A percentile compares a stretch with the other conserved stretches of the same genome.
These are phyloP conservation scores for Chionis minor DNA, from an alignment of 2,113 vertebrate genomes.

Conservation along the genomic window DNA sequence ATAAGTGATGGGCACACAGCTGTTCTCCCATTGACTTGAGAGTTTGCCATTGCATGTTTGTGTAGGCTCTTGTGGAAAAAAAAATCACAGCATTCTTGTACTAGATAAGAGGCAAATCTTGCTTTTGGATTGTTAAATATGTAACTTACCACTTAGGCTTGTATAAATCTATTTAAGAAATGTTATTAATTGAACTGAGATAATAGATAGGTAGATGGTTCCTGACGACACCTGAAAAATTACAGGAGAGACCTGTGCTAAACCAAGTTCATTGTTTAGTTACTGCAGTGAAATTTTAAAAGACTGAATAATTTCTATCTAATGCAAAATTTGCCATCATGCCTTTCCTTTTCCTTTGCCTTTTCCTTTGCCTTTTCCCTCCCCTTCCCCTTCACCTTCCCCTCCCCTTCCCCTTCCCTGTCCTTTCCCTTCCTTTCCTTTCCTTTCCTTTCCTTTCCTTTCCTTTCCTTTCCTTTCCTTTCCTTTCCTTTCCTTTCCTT, in stretches of 20 bases:
- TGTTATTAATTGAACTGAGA: background rate
- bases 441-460: background rate
- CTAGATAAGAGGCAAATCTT: background rate
- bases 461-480: background rate
- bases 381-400: too few relatives aligned
- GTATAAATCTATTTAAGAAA: background rate
- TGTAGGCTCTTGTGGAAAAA: background rate
- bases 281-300: background rate
- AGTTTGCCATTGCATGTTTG: background rate
- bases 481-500: background rate
- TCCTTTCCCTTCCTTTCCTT: background rate
- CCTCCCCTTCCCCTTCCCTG: too few relatives aligned
- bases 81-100: background rate
- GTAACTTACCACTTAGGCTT: background rate
- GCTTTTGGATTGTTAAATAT: background rate
- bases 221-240: background rate
- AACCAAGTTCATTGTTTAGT: background rate
- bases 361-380: background rate
- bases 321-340: background rate
- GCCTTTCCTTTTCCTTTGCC: background rate
- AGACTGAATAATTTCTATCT: background rate
- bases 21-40: background rate
- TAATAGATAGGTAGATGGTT: background rate
- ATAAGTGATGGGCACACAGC: background rate
- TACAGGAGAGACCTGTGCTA: background rate